phyloP scores from a whole-genome alignment of 2,797 vertebrate species.

The Anomalospiza imberbis region DNA sequence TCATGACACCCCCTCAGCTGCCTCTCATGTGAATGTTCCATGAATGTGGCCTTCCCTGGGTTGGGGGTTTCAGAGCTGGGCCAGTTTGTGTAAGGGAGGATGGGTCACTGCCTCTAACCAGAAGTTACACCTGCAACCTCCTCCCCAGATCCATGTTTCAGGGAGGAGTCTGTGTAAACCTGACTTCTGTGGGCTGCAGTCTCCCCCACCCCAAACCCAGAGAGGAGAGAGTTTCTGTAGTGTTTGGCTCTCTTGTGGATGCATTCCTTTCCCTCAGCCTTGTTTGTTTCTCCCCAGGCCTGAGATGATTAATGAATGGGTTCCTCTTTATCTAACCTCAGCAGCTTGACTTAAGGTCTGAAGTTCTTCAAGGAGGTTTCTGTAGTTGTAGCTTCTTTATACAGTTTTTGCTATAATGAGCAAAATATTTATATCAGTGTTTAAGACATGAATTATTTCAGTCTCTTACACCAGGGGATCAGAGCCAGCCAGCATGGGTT shows the following conservation, averaged over 20 bases:
- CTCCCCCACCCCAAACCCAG: not conserved
- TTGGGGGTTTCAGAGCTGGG: not conserved
- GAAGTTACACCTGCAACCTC: not conserved
- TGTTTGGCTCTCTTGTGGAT: not conserved
- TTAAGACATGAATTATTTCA: not conserved
- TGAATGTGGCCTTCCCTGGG: too few relatives aligned
- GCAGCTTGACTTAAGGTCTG: not conserved
- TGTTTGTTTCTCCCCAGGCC: not conserved
- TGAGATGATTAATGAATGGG: not conserved
- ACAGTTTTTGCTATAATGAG: not conserved
- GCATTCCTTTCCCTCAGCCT: not conserved
- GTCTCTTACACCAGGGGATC: not conserved
- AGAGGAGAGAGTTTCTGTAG: not conserved
- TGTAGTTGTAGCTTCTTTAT: not conserved
- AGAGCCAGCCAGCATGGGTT: not conserved
- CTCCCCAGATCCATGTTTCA: not conserved
- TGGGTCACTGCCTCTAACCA: not conserved
- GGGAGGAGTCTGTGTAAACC: not conserved
- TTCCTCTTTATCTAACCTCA: not conserved
- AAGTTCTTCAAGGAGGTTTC: not conserved
- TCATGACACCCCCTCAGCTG: not conserved
- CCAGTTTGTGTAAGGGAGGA: not conserved
- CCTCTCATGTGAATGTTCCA: rapidly evolving
- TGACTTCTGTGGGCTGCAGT: not conserved
- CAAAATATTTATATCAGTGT: not conserved